These are phyloP conservation scores for Euphonia xanthogaster DNA, from an alignment of 2,797 vertebrate genomes.

Conservation along the genomic window DNA sequence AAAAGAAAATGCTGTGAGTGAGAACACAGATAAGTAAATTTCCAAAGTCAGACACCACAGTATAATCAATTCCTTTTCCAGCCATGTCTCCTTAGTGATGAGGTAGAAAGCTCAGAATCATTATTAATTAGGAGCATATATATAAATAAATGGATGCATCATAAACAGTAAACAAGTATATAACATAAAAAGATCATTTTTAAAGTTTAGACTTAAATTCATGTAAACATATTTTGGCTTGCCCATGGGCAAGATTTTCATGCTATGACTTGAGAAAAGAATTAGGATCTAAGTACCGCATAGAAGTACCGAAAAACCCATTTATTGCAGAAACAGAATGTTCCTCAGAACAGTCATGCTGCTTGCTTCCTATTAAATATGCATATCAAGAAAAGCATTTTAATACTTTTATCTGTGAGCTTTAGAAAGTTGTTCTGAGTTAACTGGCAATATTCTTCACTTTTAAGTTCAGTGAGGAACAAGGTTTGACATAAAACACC, in stretches of 20 bases:
- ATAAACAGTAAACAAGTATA: not conserved
- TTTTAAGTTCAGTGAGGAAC: not conserved
- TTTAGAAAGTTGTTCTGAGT: not conserved
- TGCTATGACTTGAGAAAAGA: not conserved
- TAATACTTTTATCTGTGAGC: not conserved
- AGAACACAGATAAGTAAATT: not conserved
- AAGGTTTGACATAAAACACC: not conserved
- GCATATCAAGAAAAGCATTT: not conserved
- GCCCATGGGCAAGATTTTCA: not conserved
- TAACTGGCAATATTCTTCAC: not conserved
- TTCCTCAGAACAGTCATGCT: not conserved
- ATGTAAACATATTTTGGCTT: not conserved
- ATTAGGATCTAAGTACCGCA: not conserved
- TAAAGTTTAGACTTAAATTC: not conserved
- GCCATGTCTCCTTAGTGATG: not conserved
- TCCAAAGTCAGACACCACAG: not conserved
- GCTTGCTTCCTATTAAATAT: not conserved
- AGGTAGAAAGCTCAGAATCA: not conserved
- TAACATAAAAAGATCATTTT: not conserved
- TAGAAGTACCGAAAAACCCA: not conserved
- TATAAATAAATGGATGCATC: not conserved
- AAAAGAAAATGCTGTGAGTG: not conserved
- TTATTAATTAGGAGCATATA: not conserved
- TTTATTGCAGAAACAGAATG: conserved; percentile 13
- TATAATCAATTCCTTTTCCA: not conserved